Evolutionary conservation across 2,888 invertebrate genomes (phyloP), one percentile per base, ranked within the genome.

Genomic region (Odontocolon sp.): DNA sequence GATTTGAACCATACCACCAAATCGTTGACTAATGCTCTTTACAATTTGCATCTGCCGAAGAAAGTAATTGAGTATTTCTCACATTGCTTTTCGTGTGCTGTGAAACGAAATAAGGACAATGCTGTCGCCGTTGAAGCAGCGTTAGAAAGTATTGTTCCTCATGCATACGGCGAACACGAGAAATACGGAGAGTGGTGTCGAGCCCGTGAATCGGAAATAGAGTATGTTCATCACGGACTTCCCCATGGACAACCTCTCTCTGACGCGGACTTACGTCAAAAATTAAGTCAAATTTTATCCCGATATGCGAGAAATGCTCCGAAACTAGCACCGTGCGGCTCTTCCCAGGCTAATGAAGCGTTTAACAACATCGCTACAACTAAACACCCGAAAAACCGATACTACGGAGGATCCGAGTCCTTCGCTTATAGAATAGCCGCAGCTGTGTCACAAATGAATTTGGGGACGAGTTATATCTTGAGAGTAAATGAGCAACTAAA

Each of bases 181-280:
- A 47, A 71, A 6, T 83, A 80, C 47, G 78, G 75, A 2, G 18
- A 26, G 11, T 83, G 80, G 82, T 82, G 82, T 56, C n/a, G n/a
- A n/a, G n/a, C n/a, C n/a, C n/a, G n/a, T n/a, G n/a, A n/a, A n/a
- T n/a, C n/a, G n/a, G n/a, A n/a, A n/a, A n/a, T n/a, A n/a, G n/a
- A n/a, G n/a, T n/a, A n/a, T n/a, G n/a, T n/a, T n/a, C n/a, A n/a
- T n/a, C n/a, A n/a, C n/a, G n/a, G n/a, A n/a, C n/a, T n/a, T n/a
- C n/a, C n/a, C n/a, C n/a, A n/a, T n/a, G n/a, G n/a, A n/a, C n/a
- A n/a, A n/a, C n/a, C n/a, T n/a, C n/a, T n/a, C n/a, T n/a, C n/a
- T n/a, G n/a, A n/a, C n/a, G n/a, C n/a, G n/a, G n/a, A n/a, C n/a
- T n/a, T n/a, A n/a, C n/a, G n/a, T n/a, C n/a, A n/a, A n/a, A n/a